Evolutionary conservation across 2,888 invertebrate genomes (phyloP).

Genomic region (Carterocephalus palaemon): DNA sequence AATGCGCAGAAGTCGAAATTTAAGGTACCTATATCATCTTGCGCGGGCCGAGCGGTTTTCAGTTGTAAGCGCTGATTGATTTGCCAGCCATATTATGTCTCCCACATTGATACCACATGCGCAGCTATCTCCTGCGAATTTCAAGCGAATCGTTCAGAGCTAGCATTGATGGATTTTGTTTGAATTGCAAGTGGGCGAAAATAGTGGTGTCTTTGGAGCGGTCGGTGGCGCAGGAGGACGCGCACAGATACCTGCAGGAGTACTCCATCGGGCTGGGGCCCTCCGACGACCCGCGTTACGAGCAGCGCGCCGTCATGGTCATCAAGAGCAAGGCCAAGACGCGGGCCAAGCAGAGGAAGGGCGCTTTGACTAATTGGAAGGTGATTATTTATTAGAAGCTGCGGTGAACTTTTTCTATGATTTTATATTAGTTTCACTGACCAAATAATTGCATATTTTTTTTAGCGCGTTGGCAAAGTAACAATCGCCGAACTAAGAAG

Average conservation of each 20-base stretch:
- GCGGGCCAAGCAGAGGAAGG: conserved; percentile 96
- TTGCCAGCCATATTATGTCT: too few species aligned
- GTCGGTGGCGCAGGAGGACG: conserved; percentile 93
- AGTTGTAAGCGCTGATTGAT: too few species aligned
- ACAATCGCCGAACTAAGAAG: conserved; percentile 90
- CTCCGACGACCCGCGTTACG: conserved; percentile 89
- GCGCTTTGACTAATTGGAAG: conserved; percentile 98
- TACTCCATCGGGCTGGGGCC: conserved; percentile 96
- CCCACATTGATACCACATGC: too few species aligned
- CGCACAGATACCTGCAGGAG: conserved; percentile 94
- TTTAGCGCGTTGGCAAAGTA: conserved; percentile 90
- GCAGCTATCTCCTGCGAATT: too few species aligned
- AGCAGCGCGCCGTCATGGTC: conserved; percentile 96
- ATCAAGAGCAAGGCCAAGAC: conserved; percentile 99
- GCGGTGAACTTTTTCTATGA: conserved; percentile 24
- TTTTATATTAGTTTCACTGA: too few species aligned
- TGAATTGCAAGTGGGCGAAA: conserved; percentile 93
- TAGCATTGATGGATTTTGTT: too few species aligned
- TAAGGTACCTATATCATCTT: too few species aligned
- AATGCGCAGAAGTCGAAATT: too few species aligned
- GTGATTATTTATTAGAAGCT: conserved; percentile 65
- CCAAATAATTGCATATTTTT: conserved; percentile 16
- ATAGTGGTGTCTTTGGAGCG: conserved; percentile 97
- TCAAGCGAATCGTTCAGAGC: too few species aligned
- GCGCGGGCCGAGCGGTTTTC: too few species aligned